Evolutionary conservation across 2,797 vertebrate species (phyloP), one percentile per base, ranked within the genome.

Genomic region (Diplodus sargus): DNA sequence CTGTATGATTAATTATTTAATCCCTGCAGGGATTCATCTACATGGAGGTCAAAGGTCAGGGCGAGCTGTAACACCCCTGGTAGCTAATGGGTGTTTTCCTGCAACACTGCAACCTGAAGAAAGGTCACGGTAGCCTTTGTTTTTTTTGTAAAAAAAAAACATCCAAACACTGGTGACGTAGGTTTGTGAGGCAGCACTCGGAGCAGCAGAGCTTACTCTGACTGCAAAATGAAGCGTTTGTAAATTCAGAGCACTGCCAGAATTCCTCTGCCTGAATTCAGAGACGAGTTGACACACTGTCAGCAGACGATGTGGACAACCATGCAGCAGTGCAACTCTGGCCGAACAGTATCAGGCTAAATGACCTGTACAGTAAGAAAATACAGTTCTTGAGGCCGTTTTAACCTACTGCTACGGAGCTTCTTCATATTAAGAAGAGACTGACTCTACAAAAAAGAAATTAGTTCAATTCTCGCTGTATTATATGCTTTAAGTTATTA

Each of bases 181-280:
- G 63, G 42, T 60, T 77, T 74, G 30, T 71, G n/a, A 74, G 65
- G 43, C 57, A 48, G 48, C 25, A 28, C 42, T 70, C 18, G 0
- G 34, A 78, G 69, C 65, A 68, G 25, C 66, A 23, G 10, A 64
- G 48, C n/a, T 16, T 56, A 53, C 65, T 70, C 67, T 18, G 28
- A 77, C 60, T 79, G 63, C 63, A 80, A 82, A 83, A 70, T 70
- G 25, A 86, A 85, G 53, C 56, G 6, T 86, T 66, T 75, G 61
- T 74, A 69, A 78, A 81, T 75, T 76, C 60, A 67, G 70, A 66
- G 25, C 54, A 52, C 53, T 79, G 61, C 57, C 84, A 75, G 59
- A 70, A 80, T 63, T 53, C 65, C 59, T 68, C 58, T 69, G 16
- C 34, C 28, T 52, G 53, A 34, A 82, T 57, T 73, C 70, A 67